Evolutionary conservation across 2,113 vertebrate species (phyloP), one percentile per base, ranked within the genome.

Genomic region (Misgurnus mizolepis): DNA sequence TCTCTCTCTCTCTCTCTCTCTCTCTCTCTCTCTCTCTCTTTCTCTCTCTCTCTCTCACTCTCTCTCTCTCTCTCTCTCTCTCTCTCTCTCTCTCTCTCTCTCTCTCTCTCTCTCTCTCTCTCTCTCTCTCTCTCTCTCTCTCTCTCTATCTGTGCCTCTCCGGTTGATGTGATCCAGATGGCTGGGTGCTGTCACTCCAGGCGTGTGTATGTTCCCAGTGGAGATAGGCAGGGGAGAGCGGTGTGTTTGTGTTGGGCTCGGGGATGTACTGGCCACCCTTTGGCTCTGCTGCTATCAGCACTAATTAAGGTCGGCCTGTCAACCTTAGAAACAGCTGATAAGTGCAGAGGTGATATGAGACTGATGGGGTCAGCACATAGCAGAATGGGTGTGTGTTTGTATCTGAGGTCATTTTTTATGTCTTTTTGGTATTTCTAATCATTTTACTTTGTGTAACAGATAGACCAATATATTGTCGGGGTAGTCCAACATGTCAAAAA

Each of bases 291-390:
- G 64, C 73, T 83, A 84, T 84, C 82, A 81, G 74, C 58, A 40
- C 50, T 84, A 76, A 84, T 84, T 84, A 86, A 79, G 77, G 73
- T 61, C 50, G 58, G 62, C 22, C 83, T 82, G 83, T 85, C 85
- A 83, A 79, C 75, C 76, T 67, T 74, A 43, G 68, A 76, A 82
- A 80, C 69, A 41, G 78, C 56, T 64, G 83, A 83, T 87, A 84
- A 84, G 81, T 40, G 56, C 45, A 17, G 71, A n/a, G 71, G 39
- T 76, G 78, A 43, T 69, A 56, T 58, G 67, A 68, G 80, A 74
- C 11, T n/a, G 60, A 56, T 50, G 34, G 49, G 66, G 67, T 74
- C 55, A 18, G 55, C 61, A 47, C 53, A 41, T 12, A 11, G n/a
- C 4, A n/a, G 11, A 22, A 7, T 67, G 9, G 71, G 62, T 65